Percentiles rank a stretch among this genome's conserved stretches.
Evolutionary conservation across 2,797 vertebrate genomes (phyloP).

Genomic region (Erethizon dorsatum): DNA sequence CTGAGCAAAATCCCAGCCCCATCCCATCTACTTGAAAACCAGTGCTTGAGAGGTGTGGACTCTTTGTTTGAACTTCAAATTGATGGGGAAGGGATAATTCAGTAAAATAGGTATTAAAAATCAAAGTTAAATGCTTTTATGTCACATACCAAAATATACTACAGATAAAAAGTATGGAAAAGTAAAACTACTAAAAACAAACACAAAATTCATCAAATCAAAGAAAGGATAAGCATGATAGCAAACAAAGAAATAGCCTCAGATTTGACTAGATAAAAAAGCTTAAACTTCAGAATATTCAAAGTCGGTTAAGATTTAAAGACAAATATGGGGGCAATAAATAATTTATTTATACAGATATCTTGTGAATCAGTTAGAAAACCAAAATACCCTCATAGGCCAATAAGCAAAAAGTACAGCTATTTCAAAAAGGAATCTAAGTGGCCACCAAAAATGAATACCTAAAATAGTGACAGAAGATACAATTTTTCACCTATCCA

Average conservation of each 20-base stretch:
- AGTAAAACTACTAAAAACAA: conserved; percentile 12
- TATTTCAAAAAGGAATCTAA: conserved; percentile 7
- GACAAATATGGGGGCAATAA: background rate
- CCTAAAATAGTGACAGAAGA: background rate
- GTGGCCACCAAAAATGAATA: background rate
- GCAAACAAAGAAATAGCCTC: background rate
- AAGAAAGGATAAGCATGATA: background rate
- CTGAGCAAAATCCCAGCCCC: background rate
- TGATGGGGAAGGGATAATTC: background rate
- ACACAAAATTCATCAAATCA: background rate
- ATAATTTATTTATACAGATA: background rate
- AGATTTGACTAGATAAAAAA: background rate
- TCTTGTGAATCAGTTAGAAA: background rate
- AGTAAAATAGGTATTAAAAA: background rate
- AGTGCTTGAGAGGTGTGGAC: background rate
- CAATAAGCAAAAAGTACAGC: background rate
- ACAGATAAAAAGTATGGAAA: background rate
- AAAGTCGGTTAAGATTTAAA: background rate
- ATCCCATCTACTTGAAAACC: background rate
- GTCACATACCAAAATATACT: conserved; percentile 1
- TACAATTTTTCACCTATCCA: background rate
- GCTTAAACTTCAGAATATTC: background rate
- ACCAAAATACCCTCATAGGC: background rate
- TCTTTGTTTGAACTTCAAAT: background rate
- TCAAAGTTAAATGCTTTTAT: background rate